Evolutionary conservation across 2,113 vertebrate species (phyloP).

Genomic region (Camelus bactrianus): DNA sequence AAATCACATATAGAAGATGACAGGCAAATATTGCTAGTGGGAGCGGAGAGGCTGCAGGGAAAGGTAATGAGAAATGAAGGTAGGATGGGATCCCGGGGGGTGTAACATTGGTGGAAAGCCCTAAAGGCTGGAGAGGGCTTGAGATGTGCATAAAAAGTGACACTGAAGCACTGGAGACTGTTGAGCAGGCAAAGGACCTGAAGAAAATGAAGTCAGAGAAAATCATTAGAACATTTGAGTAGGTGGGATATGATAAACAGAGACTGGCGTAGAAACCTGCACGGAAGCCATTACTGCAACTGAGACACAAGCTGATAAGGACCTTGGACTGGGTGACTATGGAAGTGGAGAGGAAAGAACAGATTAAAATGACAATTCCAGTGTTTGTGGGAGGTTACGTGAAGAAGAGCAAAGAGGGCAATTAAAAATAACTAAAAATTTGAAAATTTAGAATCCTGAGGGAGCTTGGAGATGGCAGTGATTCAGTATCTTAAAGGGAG

Average conservation of each 20-base stretch:
- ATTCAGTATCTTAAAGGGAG: neutral
- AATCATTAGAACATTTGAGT: neutral
- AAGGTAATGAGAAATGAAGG: constrained; percentile 69
- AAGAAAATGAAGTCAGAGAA: constrained; percentile 54
- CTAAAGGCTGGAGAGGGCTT: neutral
- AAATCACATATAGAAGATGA: neutral
- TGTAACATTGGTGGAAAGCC: constrained; percentile 58
- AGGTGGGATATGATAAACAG: neutral
- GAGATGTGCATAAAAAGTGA: constrained; percentile 55
- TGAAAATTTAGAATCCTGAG: neutral
- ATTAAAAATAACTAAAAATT: neutral
- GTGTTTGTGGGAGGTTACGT: neutral
- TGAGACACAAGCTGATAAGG: neutral
- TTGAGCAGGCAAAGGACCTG: neutral
- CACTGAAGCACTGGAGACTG: neutral
- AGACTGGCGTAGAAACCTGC: neutral
- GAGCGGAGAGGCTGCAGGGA: neutral
- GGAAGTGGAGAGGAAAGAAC: neutral
- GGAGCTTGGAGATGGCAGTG: neutral
- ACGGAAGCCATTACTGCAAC: neutral
- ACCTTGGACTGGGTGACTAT: neutral
- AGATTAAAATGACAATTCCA: neutral
- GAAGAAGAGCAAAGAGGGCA: neutral
- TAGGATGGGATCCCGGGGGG: constrained; percentile 34
- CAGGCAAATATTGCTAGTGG: neutral